phyloP scores from a whole-genome alignment of 2,888 invertebrate genomes.

The Rhopalosiphum nymphaeae region DNA sequence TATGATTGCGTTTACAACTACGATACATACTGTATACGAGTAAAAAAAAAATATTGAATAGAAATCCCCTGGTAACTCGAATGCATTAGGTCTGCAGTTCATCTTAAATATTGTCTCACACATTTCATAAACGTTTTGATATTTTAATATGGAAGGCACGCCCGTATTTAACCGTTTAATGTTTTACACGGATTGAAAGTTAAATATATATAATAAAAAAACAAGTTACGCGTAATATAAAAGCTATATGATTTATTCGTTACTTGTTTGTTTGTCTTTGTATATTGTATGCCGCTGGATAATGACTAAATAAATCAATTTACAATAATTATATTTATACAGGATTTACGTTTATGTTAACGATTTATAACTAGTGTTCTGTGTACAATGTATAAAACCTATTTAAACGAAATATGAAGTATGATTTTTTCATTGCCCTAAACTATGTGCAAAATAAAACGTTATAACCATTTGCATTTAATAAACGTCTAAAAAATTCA shows the following conservation, averaged over 20 bases:
- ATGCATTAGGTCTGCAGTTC: not conserved
- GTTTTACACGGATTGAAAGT: not conserved
- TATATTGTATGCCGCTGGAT: not conserved
- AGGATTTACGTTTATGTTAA: not conserved
- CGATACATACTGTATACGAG: not conserved
- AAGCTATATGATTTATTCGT: not conserved
- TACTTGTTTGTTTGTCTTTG: not conserved
- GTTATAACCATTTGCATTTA: not conserved
- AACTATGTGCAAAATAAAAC: not conserved
- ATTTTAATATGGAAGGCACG: not conserved
- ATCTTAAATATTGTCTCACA: not conserved
- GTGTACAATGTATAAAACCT: not conserved
- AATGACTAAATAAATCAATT: slow-evolving; percentile 9
- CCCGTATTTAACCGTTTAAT: not conserved
- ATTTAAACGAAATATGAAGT: not conserved
- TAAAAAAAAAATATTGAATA: not conserved
- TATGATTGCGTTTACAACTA: not conserved
- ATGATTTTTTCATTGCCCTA: not conserved
- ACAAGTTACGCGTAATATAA: not conserved
- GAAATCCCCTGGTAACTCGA: not conserved
- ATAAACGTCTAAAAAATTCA: not conserved
- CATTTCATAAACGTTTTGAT: not conserved
- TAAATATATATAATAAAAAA: not conserved
- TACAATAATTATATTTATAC: not conserved
- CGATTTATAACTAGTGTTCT: not conserved